Conservation (phyloP, 2,797 vertebrate species). For the Gila robusta region DNA sequence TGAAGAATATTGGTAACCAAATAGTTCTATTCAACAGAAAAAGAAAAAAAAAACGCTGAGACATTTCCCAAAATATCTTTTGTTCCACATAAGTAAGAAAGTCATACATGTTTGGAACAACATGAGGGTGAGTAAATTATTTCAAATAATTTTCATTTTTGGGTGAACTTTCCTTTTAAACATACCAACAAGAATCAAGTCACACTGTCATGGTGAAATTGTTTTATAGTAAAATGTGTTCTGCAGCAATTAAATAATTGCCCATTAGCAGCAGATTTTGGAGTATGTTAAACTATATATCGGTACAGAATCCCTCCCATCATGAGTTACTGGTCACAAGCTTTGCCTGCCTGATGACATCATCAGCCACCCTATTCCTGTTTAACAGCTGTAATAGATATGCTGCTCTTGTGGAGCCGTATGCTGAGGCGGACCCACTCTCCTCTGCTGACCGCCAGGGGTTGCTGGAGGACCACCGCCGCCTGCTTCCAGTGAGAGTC, state of each 20-base stretch:
- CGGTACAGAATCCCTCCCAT: background rate
- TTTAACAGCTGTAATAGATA: conserved; percentile 84
- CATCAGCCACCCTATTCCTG: background rate
- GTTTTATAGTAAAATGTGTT: conserved; percentile 37
- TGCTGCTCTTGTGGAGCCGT: conserved; percentile 91
- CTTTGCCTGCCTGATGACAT: background rate
- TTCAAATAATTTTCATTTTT: background rate
- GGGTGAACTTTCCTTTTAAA: background rate
- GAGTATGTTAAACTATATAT: background rate
- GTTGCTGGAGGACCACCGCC: conserved; percentile 88
- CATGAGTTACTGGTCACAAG: background rate
- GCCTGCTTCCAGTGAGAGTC: conserved; percentile 98
- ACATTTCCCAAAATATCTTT: background rate
- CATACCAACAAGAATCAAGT: background rate
- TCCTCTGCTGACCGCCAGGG: conserved; percentile 82
- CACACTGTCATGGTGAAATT: conserved; percentile 10
- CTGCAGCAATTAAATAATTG: conserved; percentile 12
- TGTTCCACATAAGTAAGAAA: background rate
- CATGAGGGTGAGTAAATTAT: background rate
- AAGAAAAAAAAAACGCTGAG: background rate
- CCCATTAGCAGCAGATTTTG: background rate
- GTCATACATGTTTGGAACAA: background rate
- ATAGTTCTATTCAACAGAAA: background rate
- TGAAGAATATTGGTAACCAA: background rate
- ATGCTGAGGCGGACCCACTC: conserved; percentile 85